Conservation (phyloP, 1,140 invertebrate species). For the Orussus abietinus region DNA sequence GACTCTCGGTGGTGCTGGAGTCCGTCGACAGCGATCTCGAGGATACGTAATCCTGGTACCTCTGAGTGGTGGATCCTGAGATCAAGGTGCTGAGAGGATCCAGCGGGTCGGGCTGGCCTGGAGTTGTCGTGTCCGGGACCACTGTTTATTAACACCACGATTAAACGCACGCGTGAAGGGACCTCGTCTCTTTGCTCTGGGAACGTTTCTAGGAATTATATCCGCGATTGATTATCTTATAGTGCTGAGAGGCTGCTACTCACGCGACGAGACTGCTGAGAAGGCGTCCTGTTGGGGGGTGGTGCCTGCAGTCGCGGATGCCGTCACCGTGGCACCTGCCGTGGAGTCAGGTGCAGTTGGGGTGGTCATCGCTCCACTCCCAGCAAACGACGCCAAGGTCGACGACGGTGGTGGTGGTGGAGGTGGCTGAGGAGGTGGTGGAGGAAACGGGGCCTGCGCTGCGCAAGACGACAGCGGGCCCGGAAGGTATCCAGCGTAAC, state of each 20-base stretch:
- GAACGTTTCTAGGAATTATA: no score
- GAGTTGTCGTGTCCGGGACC: conserved; percentile 69
- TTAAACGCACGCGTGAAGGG: no score
- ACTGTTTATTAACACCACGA: no score
- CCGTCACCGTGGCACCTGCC: conserved; percentile 55
- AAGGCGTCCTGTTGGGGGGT: conserved; percentile 45
- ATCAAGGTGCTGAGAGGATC: conserved; percentile 70
- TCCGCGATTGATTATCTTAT: conserved; percentile 6
- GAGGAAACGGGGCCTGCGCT: conserved; percentile 64
- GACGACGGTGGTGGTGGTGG: conserved; percentile 65
- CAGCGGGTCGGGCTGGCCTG: conserved; percentile 58
- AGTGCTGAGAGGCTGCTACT: conserved; percentile 25
- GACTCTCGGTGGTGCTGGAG: conserved; percentile 77
- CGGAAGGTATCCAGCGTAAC: conserved; percentile 74
- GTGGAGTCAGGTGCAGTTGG: conserved; percentile 65
- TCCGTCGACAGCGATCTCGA: conserved; percentile 73
- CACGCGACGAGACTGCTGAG: conserved; percentile 44
- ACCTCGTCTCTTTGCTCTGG: no score
- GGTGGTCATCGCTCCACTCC: conserved; percentile 45
- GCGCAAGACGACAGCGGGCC: conserved; percentile 58
- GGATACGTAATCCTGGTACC: conserved; percentile 52
- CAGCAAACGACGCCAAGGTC: conserved; percentile 52
- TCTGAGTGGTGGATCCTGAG: conserved; percentile 45
- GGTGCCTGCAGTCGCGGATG: conserved; percentile 37
- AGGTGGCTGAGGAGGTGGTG: conserved; percentile 50